phyloP scores from a whole-genome alignment of 2,113 vertebrate genomes.

The Otus sunia region DNA sequence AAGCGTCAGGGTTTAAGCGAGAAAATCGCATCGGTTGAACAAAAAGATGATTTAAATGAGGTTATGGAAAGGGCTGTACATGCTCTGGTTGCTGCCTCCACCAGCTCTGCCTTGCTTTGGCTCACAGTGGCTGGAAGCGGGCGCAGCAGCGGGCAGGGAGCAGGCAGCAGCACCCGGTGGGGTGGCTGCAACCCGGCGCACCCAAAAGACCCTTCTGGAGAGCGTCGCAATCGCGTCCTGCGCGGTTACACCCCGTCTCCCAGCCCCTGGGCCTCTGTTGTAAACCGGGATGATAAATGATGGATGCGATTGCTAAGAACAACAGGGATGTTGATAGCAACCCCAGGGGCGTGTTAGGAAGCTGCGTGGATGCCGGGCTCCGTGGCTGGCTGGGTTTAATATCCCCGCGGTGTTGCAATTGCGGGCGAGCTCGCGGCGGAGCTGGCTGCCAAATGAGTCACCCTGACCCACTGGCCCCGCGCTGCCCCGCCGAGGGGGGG shows the following conservation, averaged over 20 bases:
- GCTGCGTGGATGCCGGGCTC: not conserved
- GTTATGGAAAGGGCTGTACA: accelerated
- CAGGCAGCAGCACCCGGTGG: not conserved
- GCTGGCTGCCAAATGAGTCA: constrained; percentile 4
- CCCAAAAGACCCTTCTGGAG: not conserved
- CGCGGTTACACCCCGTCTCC: not conserved
- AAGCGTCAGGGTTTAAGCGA: accelerated
- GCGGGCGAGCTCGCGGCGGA: not conserved
- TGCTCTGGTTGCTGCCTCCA: accelerated
- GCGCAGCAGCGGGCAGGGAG: not conserved
- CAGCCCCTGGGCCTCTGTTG: not conserved
- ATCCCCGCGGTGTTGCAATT: not conserved
- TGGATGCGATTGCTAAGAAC: not conserved
- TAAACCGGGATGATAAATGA: not conserved
- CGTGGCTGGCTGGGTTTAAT: not conserved
- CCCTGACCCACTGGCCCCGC: not conserved
- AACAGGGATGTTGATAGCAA: constrained; percentile 44
- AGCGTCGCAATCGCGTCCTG: not conserved
- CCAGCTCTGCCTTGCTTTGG: not conserved
- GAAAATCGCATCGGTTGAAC: accelerated
- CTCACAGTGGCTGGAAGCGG: accelerated
- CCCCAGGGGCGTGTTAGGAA: constrained; percentile 29
- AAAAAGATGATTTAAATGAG: not conserved
- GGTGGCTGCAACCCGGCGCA: not conserved
- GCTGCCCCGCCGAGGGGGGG: not conserved